Evolutionary conservation across 2,113 vertebrate species (phyloP).

Genomic region (Axis porcinus): DNA sequence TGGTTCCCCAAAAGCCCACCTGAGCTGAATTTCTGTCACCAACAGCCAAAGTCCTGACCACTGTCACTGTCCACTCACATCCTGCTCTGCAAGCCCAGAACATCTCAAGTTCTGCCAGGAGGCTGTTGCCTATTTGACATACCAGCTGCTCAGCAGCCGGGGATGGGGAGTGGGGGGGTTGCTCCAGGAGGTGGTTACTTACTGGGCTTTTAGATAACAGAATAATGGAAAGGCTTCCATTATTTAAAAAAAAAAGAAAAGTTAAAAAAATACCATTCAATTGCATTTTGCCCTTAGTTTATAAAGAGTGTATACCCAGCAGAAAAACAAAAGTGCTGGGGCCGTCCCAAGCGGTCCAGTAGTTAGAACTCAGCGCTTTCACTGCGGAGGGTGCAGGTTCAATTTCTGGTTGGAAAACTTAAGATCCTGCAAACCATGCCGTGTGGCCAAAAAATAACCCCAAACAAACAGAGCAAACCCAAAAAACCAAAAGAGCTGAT

Average conservation of each 20-base stretch:
- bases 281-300: background rate
- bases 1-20: fast-evolving
- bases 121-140: background rate
- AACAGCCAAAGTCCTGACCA: background rate
- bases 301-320: background rate
- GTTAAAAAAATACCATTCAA: background rate
- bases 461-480: background rate
- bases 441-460: background rate
- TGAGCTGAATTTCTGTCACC: background rate
- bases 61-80: background rate
- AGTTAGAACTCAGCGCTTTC: background rate
- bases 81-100: background rate
- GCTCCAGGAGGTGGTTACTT: background rate
- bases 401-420: background rate
- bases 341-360: fast-evolving
- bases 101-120: background rate
- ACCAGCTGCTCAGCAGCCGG: background rate
- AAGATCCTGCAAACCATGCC: background rate
- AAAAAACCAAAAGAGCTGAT: background rate
- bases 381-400: background rate
- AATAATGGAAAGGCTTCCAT: background rate
- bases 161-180: background rate
- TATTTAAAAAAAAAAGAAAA: background rate
- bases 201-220: background rate
- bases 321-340: background rate